phyloP scores from a whole-genome alignment of 2,113 vertebrate species.

The Calypte anna region DNA sequence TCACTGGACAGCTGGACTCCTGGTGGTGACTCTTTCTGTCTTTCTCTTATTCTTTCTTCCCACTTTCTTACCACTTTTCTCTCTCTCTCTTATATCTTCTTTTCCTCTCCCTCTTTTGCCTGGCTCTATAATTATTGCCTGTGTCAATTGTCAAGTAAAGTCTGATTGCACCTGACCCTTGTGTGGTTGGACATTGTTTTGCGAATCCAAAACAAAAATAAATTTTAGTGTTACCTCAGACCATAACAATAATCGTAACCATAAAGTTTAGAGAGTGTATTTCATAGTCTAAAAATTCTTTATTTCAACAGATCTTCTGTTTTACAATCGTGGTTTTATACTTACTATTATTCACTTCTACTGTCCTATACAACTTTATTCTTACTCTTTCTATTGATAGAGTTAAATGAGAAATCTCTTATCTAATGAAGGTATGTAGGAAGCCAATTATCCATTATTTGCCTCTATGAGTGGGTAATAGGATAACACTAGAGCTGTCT shows the following conservation, averaged over 20 bases:
- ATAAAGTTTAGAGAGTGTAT: conserved; percentile 16
- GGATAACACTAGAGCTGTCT: neutral
- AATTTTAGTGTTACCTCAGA: too few species aligned
- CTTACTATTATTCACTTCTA: conserved; percentile 20
- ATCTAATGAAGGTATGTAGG: conserved; percentile 26
- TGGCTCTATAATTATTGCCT: too few species aligned
- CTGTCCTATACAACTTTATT: conserved; percentile 16
- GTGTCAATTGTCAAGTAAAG: too few species aligned
- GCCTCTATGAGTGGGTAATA: neutral
- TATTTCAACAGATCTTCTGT: neutral
- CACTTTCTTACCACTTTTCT: too few species aligned
- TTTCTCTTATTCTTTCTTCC: too few species aligned
- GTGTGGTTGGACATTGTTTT: too few species aligned
- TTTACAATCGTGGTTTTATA: conserved; percentile 35
- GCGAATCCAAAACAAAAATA: too few species aligned
- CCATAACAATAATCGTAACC: neutral
- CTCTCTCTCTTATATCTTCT: too few species aligned
- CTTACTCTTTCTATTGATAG: conserved; percentile 26
- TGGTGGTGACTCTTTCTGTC: too few species aligned
- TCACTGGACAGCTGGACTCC: too few species aligned
- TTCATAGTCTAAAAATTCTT: neutral
- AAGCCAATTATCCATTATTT: conserved; percentile 39
- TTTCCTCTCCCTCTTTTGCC: too few species aligned
- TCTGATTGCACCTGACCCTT: too few species aligned
- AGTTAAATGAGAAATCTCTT: conserved; percentile 39